phyloP scores from a whole-genome alignment of 2,113 vertebrate genomes.

The Plestiodon gilberti region DNA sequence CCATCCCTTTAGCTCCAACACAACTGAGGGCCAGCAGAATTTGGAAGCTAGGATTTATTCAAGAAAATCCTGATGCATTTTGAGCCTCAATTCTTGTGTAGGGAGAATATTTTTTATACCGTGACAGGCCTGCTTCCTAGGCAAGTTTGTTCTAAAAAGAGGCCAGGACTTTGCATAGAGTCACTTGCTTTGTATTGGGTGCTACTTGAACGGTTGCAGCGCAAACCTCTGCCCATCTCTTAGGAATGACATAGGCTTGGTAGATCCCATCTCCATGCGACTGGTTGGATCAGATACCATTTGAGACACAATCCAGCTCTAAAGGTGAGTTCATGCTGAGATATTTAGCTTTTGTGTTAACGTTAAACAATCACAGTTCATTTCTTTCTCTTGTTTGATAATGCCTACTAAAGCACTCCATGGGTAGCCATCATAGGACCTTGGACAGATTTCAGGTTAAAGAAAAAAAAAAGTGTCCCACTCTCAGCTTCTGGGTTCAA shows the following conservation, averaged over 20 bases:
- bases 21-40: no score
- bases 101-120: neutral
- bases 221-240: neutral
- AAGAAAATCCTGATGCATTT: no score
- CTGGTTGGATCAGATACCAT: neutral
- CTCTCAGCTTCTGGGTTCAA: constrained; percentile 35
- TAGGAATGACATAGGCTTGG: neutral
- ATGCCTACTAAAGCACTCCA: constrained; percentile 27
- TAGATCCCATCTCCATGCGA: neutral
- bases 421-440: constrained; percentile 7
- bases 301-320: neutral
- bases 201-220: neutral
- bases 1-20: no score
- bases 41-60: no score
- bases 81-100: neutral
- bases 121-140: neutral
- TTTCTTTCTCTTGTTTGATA: neutral
- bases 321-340: constrained; percentile 1
- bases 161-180: neutral
- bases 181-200: neutral
- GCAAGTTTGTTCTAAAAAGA: neutral
- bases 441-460: constrained; percentile 44
- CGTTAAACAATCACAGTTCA: constrained; percentile 22
- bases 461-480: constrained; percentile 32
- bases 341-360: constrained; percentile 17